Percentiles rank a stretch among this genome's conserved stretches.
Evolutionary conservation across 2,113 vertebrate species (phyloP).

Genomic region (Ahaetulla prasina): DNA sequence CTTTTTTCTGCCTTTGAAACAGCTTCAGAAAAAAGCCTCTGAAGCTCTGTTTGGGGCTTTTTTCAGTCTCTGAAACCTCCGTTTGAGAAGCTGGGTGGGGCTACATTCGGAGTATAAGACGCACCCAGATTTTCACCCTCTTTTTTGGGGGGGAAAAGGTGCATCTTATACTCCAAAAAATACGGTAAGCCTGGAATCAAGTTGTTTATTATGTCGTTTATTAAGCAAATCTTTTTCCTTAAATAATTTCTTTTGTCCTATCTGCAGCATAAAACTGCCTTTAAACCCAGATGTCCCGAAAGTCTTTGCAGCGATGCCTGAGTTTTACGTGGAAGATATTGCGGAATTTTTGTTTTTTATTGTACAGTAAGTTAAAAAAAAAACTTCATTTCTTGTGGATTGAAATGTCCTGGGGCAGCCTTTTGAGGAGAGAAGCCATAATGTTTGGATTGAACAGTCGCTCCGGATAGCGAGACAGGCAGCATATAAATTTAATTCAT

Average conservation of each 20-base stretch:
- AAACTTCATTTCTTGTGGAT: neutral
- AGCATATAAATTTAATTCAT: neutral
- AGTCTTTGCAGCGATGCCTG: constrained; percentile 94
- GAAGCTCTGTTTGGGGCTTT: no score
- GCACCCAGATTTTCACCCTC: no score
- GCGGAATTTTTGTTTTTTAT: constrained; percentile 99
- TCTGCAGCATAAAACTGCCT: constrained; percentile 83
- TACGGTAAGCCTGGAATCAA: neutral
- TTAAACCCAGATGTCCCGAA: constrained; percentile 92
- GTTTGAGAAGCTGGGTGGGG: no score
- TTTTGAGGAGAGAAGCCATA: neutral
- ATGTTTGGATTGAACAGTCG: neutral
- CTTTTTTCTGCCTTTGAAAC: no score
- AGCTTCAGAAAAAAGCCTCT: no score
- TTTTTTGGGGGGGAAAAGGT: no score
- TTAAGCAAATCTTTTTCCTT: neutral
- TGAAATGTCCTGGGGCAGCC: neutral
- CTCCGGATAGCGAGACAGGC: no score
- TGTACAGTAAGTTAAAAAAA: constrained; percentile 90
- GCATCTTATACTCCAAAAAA: no score
- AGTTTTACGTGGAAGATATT: constrained; percentile 98
- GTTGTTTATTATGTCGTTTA: accelerated
- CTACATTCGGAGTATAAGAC: no score
- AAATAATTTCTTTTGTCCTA: neutral
- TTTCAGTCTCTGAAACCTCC: no score